Percentiles rank a stretch among this genome's conserved stretches.
Conservation (phyloP, 53 echinoderm and acorn worm genomes). For the Henricia sp. region DNA sequence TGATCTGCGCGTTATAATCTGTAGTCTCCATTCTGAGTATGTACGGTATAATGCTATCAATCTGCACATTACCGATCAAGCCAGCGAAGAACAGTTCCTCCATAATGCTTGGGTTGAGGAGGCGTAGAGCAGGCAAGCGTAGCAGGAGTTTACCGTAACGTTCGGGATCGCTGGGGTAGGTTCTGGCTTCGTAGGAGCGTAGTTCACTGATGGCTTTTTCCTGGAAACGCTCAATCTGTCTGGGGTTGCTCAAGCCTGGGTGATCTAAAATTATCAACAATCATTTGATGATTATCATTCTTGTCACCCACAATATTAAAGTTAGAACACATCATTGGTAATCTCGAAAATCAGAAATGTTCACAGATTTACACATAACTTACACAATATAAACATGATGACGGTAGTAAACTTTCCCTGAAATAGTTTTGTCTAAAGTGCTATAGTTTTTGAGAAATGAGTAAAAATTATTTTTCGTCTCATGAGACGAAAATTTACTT, state of each 20-base stretch:
- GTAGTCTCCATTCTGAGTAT: constrained; percentile 99
- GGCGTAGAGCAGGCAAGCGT: constrained; percentile 84
- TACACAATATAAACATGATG: no score
- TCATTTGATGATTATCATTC: no score
- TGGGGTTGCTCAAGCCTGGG: constrained; percentile 85
- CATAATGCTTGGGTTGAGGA: constrained; percentile 97
- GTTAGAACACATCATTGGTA: no score
- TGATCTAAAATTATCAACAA: constrained; percentile 93
- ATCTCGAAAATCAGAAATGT: no score
- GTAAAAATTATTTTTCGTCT: no score
- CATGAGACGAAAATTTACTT: no score
- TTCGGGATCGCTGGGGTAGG: constrained; percentile 81
- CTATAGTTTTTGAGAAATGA: no score
- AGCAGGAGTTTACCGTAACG: constrained; percentile 91
- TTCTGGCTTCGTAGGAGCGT: constrained; percentile 78
- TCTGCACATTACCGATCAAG: constrained; percentile 98
- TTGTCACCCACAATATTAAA: no score
- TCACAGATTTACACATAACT: no score
- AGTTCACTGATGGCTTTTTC: constrained; percentile 90
- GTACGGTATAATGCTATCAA: constrained; percentile 99
- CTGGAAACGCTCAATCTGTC: constrained; percentile 95
- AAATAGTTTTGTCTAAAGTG: no score
- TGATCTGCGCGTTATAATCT: constrained; percentile 98
- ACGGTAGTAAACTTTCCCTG: no score
- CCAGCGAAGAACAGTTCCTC: constrained; percentile 99